phyloP scores from a whole-genome alignment of 2,797 vertebrate species.

The Lindbergichthys nudifrons region DNA sequence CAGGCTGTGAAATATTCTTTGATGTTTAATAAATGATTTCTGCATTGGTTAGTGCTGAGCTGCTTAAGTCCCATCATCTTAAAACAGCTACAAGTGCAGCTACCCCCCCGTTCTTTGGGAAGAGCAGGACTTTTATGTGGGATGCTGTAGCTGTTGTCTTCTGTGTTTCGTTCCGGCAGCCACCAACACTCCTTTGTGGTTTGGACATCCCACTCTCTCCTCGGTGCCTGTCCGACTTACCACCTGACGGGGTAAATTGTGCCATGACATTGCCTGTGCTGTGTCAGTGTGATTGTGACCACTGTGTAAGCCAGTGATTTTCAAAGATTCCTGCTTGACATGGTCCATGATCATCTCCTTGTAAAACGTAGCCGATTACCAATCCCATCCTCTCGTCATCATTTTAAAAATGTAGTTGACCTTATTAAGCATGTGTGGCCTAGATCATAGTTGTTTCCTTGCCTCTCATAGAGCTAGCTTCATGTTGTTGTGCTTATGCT shows the following conservation, averaged over 20 bases:
- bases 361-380: slow-evolving; percentile 30
- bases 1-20: slow-evolving; percentile 19
- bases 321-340: slow-evolving; percentile 45
- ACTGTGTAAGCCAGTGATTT: slow-evolving; percentile 55
- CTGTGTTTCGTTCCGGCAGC: slow-evolving; percentile 83
- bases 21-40: slow-evolving; percentile 21
- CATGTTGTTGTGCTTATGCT: slow-evolving; percentile 40
- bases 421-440: slow-evolving; percentile 32
- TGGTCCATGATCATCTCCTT: slow-evolving; percentile 52
- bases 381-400: slow-evolving; percentile 35
- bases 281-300: slow-evolving; percentile 75
- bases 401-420: slow-evolving; percentile 14
- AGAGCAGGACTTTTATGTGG: slow-evolving; percentile 58
- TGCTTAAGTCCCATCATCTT: slow-evolving; percentile 17
- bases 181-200: slow-evolving; percentile 87
- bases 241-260: slow-evolving; percentile 85
- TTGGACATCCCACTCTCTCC: slow-evolving; percentile 85
- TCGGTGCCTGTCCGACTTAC: slow-evolving; percentile 84
- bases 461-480: slow-evolving; percentile 34
- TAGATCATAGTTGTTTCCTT: slow-evolving; percentile 27
- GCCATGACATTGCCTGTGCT: slow-evolving; percentile 77
- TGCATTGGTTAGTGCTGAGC: slow-evolving; percentile 19
- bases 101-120: slow-evolving; percentile 21
- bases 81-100: slow-evolving; percentile 21
- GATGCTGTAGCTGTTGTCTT: slow-evolving; percentile 81